Evolutionary conservation across 2,797 vertebrate species (phyloP), one percentile per base, ranked within the genome.

Genomic region (Gymnoscopelus microlampas): DNA sequence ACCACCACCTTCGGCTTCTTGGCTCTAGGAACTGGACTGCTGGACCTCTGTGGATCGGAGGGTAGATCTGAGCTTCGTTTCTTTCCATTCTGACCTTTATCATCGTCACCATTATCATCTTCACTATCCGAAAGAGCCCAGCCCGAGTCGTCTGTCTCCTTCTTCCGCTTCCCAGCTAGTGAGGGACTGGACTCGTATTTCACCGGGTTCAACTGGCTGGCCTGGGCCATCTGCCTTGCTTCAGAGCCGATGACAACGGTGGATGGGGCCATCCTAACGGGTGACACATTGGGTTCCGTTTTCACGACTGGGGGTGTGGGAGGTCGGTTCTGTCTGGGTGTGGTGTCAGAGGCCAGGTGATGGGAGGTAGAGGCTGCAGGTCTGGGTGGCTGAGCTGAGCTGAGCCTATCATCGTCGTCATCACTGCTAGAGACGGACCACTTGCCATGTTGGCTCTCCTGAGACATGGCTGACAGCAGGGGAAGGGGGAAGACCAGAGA

Each of bases 351-450:
- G 39, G 50, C 32, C 53, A 71, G 10, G 0, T 0, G 14, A 3
- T 2, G 61, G 29, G 70, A 32, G 73, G 68, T 71, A 63, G 68
- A 63, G 24, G 58, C 24, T 39, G 71, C 1, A 1, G 23, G 66
- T 35, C 3, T 64, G 55, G 13, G 11, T 29, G 53, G 63, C 2
- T 58, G 53, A 10, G 83, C 79, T 39, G 63, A 44, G 29, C 7
- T 82, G 48, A 4, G 80, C 9, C 94, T 90, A 12, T 95, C 81
- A 13, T 80, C 95, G 12, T 97, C 95, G 2, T 98, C 97, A 3
- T 99, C 97, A 4, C 98, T 99, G 79, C 96, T 97, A 48, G 98
- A 99, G 71, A 99, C 77, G 0, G 94, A 94, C 98, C 98, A 99
- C 86, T 85, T 97, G 23, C 98, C 98, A 0, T 99, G 94, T 2